Conservation (phyloP, 1,140 invertebrate species). For the Melanaphis sacchari region DNA sequence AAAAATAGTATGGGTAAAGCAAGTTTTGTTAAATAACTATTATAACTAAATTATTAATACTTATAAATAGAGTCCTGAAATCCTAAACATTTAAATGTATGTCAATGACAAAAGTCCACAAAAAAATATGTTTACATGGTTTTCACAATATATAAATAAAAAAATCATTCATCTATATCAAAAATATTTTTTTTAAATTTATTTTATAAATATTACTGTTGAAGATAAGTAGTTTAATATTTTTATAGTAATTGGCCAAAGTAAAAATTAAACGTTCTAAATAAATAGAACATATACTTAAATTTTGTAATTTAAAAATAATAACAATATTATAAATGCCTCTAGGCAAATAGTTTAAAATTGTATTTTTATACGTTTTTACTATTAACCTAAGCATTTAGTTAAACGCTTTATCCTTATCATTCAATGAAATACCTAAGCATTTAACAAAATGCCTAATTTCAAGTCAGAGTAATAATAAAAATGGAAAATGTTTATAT, state of each 20-base stretch:
- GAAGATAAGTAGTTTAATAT: background rate
- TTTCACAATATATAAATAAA: slow-evolving; percentile 4
- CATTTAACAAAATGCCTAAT: too few relatives aligned
- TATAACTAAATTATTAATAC: background rate
- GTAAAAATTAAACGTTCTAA: too few relatives aligned
- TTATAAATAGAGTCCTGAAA: background rate
- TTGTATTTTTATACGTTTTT: too few relatives aligned
- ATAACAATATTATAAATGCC: background rate
- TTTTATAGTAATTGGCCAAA: too few relatives aligned
- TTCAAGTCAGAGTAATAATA: too few relatives aligned
- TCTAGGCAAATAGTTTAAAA: too few relatives aligned
- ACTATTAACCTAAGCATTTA: too few relatives aligned
- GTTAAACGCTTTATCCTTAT: too few relatives aligned
- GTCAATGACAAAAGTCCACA: background rate
- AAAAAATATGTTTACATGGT: background rate
- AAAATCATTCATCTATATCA: background rate
- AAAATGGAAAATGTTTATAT: too few relatives aligned
- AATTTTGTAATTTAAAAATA: background rate
- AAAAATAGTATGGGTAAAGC: background rate
- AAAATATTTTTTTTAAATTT: background rate
- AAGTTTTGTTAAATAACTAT: background rate
- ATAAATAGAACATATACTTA: too few relatives aligned
- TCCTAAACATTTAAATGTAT: slow-evolving; percentile 28
- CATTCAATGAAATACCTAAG: too few relatives aligned
- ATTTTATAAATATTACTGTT: background rate